Evolutionary conservation across 2,888 invertebrate species (phyloP).

Genomic region (Eremobia ochroleuca): DNA sequence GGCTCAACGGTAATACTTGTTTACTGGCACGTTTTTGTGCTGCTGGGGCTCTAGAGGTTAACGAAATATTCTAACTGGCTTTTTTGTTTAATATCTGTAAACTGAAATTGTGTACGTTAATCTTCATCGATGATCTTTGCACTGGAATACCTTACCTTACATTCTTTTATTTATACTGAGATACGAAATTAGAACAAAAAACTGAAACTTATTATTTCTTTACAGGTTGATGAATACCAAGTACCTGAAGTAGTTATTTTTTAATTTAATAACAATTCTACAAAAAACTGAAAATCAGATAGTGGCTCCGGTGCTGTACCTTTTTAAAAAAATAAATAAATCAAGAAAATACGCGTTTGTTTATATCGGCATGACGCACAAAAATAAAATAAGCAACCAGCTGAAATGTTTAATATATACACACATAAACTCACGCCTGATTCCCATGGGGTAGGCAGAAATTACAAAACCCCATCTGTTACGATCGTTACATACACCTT

Average conservation of each 20-base stretch:
- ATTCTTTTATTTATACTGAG: not conserved
- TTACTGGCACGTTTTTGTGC: no score
- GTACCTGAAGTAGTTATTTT: conserved; percentile 61
- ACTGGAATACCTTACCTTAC: not conserved
- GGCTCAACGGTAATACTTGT: no score
- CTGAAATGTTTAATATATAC: not conserved
- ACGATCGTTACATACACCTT: not conserved
- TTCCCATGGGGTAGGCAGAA: not conserved
- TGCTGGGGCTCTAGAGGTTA: no score
- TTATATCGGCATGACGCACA: not conserved
- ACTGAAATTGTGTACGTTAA: not conserved
- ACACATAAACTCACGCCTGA: not conserved
- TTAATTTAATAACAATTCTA: conserved; percentile 32
- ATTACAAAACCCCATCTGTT: not conserved
- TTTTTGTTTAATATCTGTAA: not conserved
- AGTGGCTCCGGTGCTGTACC: not conserved
- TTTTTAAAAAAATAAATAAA: not conserved
- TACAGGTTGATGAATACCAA: conserved; percentile 49
- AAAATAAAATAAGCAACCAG: not conserved
- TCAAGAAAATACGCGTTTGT: not conserved
- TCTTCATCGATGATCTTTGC: not conserved
- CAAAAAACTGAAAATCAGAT: conserved; percentile 6
- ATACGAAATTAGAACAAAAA: not conserved
- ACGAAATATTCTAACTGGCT: not conserved
- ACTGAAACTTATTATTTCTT: conserved; percentile 16